Base-by-base conservation (phyloP, 2,888 invertebrate genomes). In the Tribolium freemani region DNA sequence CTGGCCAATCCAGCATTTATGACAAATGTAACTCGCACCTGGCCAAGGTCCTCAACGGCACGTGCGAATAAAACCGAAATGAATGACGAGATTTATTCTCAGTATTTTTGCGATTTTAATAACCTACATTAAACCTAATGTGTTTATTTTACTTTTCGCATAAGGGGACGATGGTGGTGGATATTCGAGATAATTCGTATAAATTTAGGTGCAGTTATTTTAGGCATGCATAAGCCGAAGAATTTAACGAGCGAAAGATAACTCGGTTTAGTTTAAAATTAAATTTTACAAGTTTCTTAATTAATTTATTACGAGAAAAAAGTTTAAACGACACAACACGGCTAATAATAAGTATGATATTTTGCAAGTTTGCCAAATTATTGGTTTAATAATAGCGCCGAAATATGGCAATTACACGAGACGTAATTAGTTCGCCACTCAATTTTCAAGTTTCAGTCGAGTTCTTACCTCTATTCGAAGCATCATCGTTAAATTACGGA, bases 121-220 rank as follows among this genome's bases (percentile, higher is more conserved):
- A 26, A 26, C 26, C 26, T 26, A 26, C 26, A 26, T 26, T 26
- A 26, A 26, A 5, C 3, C 26, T 26, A 2, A 16, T 16, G 1
- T 16, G 26, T 26, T 26, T 26, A 26, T 26, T 26, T 26, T 26
- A 26, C 26, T 3, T 26, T 26, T 26, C 26, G 26, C 26, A 26
- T 26, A 3, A 26, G 26, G 26, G 51, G 51, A 51, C 51, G 51
- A 21, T 9, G 45, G 38, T 53, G 53, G 68, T 68, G 26, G 53
- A 48, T 11, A 63, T 70, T 63, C 63, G 56, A 70, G 63, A 57
- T 63, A 68, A 69, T 57, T 45, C 9, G 44, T 2, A 2, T 72
- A 72, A 69, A 68, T 72, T 72, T 72, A 72, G 72, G 45, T 53
- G 21, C 54, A 53, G 56, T 57, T 70, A 70, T 70, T 70, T 63